Evolutionary conservation across 2,888 invertebrate genomes (phyloP).

Genomic region (Ochlodes sylvanus): DNA sequence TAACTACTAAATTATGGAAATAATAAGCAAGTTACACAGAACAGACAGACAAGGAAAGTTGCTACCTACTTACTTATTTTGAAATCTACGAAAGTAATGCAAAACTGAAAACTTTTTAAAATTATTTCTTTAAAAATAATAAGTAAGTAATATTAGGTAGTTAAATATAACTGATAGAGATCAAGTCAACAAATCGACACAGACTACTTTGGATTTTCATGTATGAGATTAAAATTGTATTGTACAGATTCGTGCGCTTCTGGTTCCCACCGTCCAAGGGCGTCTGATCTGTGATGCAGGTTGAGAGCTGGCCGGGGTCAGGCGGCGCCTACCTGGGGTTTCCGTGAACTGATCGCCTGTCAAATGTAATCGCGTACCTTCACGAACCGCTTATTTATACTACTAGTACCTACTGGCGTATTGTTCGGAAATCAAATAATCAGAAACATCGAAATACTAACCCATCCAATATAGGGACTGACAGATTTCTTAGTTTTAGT

Average conservation of each 20-base stretch:
- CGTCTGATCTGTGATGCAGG: constrained; percentile 31
- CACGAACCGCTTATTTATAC: constrained; percentile 48
- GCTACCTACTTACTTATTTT: too few relatives aligned
- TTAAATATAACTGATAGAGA: too few relatives aligned
- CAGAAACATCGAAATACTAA: background rate
- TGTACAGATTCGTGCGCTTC: constrained; percentile 7
- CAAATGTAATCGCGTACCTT: constrained; percentile 62
- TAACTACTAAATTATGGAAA: too few relatives aligned
- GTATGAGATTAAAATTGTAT: background rate
- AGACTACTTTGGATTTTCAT: background rate
- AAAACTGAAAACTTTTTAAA: too few relatives aligned
- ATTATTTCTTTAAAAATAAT: too few relatives aligned
- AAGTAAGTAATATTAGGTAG: too few relatives aligned
- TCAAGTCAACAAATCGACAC: too few relatives aligned
- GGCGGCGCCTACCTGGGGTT: constrained; percentile 66
- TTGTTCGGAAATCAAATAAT: background rate
- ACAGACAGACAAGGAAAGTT: too few relatives aligned
- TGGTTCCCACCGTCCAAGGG: constrained; percentile 30
- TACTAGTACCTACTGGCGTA: constrained; percentile 25
- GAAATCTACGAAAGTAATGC: too few relatives aligned
- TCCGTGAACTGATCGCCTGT: constrained; percentile 78
- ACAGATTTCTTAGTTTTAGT: too few relatives aligned
- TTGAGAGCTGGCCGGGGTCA: constrained; percentile 33
- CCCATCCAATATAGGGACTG: too few relatives aligned
- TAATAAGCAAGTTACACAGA: too few relatives aligned